Base-by-base conservation (phyloP, 2,888 invertebrate species). In the Zygaena filipendulae region DNA sequence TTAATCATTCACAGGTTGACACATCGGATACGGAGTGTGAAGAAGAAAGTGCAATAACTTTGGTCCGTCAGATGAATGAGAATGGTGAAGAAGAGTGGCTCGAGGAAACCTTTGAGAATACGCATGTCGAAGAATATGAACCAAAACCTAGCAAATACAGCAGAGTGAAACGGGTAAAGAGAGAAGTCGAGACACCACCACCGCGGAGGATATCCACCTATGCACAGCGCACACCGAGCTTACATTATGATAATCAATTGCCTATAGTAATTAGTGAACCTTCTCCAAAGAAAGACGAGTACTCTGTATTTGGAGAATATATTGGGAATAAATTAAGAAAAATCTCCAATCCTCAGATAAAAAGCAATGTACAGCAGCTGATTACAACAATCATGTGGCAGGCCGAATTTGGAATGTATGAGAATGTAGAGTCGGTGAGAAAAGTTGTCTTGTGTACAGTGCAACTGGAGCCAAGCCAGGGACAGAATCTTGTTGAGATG, bases 301-400 rank as follows among this genome's bases (percentile, higher is more conserved):
- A 66, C 32, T 50, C 61, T 0, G 60, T 72, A 0, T 79, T 79
- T 3, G 77, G 75, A 18, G 74, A 79, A 36, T 79, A 77, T 43
- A 58, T 79, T 8, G 72, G 72, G 0, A 75, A 72, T 40, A 77
- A 74, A 40, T 35, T 79, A 9, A 54, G 75, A 11, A 79, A 75
- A 36, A 54, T 75, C 6, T 62, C 58, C 32, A 43, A 52, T 0
- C 47, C 60, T 6, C 49, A 67, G 2, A 67, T 74, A 1, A 42
- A 62, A 12, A 68, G 72, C 0, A 79, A 79, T 34, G 48, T 79
- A 3, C 77, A 79, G 35, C 77, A 79, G 31, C 38, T 79, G 10
- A 71, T 79, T 0, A 69, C 77, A 12, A 79, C 77, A 3, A 62
- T 77, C 38, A 36, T 79, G 11, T 79, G 77, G 77, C 77, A 77